Percentiles rank a stretch among this genome's conserved stretches.
Conservation (phyloP, 2,888 invertebrate genomes). For the Agonopterix heracliana region DNA sequence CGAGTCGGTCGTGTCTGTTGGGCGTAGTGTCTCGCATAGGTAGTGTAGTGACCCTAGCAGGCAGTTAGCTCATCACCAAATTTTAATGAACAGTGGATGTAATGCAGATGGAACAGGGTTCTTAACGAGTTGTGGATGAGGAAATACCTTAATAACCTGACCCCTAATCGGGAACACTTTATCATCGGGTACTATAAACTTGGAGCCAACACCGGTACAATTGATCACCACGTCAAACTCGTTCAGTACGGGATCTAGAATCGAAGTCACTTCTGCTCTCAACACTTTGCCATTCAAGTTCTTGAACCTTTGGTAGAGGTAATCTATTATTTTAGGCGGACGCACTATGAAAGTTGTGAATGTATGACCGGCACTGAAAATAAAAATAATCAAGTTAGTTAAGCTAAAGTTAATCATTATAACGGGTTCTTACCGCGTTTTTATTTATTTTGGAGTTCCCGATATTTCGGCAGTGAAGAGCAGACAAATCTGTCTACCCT, state of each 20-base stretch:
- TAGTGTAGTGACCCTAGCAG: too few species aligned
- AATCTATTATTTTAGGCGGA: slow-evolving; percentile 79
- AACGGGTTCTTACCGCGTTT: too few species aligned
- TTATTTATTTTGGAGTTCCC: too few species aligned
- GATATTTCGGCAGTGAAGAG: too few species aligned
- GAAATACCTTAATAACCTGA: slow-evolving; percentile 79
- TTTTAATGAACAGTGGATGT: too few species aligned
- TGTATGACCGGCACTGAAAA: slow-evolving; percentile 75
- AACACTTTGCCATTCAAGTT: slow-evolving; percentile 77
- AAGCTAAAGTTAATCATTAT: too few species aligned
- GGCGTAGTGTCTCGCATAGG: too few species aligned
- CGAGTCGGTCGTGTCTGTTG: too few species aligned
- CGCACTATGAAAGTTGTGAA: slow-evolving; percentile 83
- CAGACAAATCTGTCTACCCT: too few species aligned
- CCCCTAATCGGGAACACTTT: slow-evolving; percentile 82
- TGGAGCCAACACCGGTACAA: slow-evolving; percentile 84
- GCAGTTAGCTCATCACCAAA: too few species aligned
- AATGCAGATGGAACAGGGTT: too few species aligned
- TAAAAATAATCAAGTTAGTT: slow-evolving; percentile 4
- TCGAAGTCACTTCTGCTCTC: slow-evolving; percentile 30
- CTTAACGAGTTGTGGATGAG: too few species aligned
- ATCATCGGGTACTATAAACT: slow-evolving; percentile 77
- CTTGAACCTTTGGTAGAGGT: slow-evolving; percentile 78
- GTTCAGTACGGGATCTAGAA: slow-evolving; percentile 61
- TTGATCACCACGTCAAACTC: slow-evolving; percentile 84